Conservation (phyloP, 1,140 invertebrate genomes). For the Dendroctonus ponderosae region DNA sequence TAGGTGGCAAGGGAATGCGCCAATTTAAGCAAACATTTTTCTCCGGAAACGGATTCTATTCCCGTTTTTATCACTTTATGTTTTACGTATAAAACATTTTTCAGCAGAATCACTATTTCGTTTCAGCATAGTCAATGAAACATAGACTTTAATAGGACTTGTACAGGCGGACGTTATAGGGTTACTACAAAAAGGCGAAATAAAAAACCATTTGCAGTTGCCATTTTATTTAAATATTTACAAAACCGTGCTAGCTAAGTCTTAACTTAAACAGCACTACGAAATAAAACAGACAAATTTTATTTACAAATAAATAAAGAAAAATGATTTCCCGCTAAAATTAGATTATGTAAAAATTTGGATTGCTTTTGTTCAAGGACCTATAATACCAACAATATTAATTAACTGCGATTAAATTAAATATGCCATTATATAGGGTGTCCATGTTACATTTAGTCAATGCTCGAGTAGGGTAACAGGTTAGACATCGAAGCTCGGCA, state of each 20-base stretch:
- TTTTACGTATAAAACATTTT: no score
- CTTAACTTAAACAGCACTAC: constrained; percentile 44
- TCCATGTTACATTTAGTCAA: constrained; percentile 14
- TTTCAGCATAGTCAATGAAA: no score
- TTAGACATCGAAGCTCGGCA: constrained; percentile 15
- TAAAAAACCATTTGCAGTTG: constrained; percentile 22
- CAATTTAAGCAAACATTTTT: no score
- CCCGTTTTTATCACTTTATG: no score
- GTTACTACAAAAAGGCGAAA: no score
- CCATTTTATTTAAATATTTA: constrained; percentile 45
- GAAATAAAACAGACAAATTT: constrained; percentile 42
- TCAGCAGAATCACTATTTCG: no score
- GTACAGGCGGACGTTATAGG: no score
- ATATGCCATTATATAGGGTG: constrained; percentile 14
- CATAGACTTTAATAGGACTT: no score
- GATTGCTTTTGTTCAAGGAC: constrained; percentile 31
- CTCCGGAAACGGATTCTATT: no score
- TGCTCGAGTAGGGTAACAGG: constrained; percentile 1
- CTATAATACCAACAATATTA: constrained; percentile 30
- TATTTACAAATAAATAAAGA: constrained; percentile 41
- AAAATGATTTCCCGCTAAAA: constrained; percentile 29
- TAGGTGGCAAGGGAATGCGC: no score
- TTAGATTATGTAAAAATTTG: constrained; percentile 32
- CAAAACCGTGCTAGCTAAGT: constrained; percentile 44
- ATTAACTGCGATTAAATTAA: constrained; percentile 4